Evolutionary conservation across 1,140 invertebrate genomes (phyloP).

Genomic region (Ephestia elutella): DNA sequence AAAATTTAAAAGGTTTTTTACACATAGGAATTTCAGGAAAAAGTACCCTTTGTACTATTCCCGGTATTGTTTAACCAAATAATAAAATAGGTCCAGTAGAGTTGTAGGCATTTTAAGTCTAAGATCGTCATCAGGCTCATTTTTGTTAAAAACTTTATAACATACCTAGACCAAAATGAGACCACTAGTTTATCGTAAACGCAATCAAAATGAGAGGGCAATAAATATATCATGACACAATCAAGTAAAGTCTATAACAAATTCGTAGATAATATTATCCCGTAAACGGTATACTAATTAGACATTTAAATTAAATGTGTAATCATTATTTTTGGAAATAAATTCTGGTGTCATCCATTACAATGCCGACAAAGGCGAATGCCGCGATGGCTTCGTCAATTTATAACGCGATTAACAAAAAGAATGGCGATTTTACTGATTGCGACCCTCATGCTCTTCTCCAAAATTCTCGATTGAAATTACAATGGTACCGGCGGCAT

Average conservation of each 20-base stretch:
- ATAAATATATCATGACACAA: constrained; percentile 19
- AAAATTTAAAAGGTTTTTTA: no score
- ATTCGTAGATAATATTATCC: constrained; percentile 18
- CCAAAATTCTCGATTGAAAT: constrained; percentile 46
- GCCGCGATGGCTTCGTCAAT: constrained; percentile 50
- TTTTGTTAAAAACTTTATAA: no score
- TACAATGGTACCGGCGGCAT: constrained; percentile 32
- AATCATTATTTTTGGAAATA: constrained; percentile 44
- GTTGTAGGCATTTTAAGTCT: no score
- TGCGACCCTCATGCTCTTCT: constrained; percentile 46
- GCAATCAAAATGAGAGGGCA: no score
- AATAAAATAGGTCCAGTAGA: no score
- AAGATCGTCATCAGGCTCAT: no score
- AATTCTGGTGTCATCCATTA: constrained; percentile 45
- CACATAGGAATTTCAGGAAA: no score
- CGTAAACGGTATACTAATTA: constrained; percentile 35
- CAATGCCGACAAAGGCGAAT: constrained; percentile 50
- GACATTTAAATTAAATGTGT: constrained; percentile 39
- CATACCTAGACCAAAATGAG: no score
- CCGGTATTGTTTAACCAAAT: no score
- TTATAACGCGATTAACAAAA: constrained; percentile 69
- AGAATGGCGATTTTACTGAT: constrained; percentile 58
- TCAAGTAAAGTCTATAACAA: constrained; percentile 28
- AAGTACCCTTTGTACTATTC: no score
- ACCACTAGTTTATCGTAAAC: no score